Evolutionary conservation across 2,888 invertebrate species (phyloP), one percentile per base, ranked within the genome.

Genomic region (Hylaea fasciaria): DNA sequence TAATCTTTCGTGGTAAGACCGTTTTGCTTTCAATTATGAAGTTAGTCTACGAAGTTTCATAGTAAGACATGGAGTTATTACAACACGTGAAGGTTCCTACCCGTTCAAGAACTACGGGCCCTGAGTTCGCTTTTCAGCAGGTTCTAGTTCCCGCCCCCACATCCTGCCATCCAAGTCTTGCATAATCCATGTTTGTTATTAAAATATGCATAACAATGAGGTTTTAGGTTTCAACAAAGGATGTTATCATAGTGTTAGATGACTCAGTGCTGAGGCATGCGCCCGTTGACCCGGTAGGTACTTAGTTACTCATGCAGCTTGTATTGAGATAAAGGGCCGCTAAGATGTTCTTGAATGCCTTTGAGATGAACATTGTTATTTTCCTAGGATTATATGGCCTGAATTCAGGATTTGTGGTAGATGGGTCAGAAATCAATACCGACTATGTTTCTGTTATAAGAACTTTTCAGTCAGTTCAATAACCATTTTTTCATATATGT

Each of bases 151-250:
- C 12, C 39, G 37, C 37, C 39, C 37, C 12, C 37, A 28, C 40
- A 29, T 29, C 22, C 40, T 52, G 28, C 47, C 44, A 16, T 9
- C 17, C 44, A 44, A 45, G 40, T 10, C 47, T 60, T 60, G 59
- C 54, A 39, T 50, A 54, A 54, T 10, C 22, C 32, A 32, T 58
- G 52, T 52, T 45, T 54, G 49, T 49, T 48, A 52, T 54, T 44
- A 54, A 32, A 58, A 57, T 50, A 22, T 10, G 22, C 28, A 28
- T 41, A 46, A 60, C 50, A 62, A 57, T 49, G 48, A 49, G 43
- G 64, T 59, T 47, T 69, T 51, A 50, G 50, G 65, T 69, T 69
- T 48, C 66, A 65, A 68, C 69, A 69, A 69, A 69, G 69, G 69
- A 69, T 69, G 66, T 69, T 69, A 64, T 69, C 60, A 53, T 62